Conservation (phyloP, 2,113 vertebrate genomes). For the Hydrochoerus hydrochaeris region DNA sequence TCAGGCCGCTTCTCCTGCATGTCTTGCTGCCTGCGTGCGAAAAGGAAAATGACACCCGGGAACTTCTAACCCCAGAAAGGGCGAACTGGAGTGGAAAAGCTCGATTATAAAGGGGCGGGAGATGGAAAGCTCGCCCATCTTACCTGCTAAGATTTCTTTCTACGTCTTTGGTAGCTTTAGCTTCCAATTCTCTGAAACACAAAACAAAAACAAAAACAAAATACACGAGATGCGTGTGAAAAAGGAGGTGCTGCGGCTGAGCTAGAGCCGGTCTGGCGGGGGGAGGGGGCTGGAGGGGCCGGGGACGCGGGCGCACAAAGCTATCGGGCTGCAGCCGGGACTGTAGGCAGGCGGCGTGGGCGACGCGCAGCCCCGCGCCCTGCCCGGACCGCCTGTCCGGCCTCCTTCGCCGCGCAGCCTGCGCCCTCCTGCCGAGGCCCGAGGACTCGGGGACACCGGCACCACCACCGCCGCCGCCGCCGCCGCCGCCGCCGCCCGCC, state of each 20-base stretch:
- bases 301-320: constrained; percentile 22
- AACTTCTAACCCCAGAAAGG: constrained; percentile 45
- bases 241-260: constrained; percentile 63
- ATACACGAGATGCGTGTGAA: constrained; percentile 70
- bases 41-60: constrained; percentile 43
- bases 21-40: neutral
- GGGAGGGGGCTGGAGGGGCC: neutral
- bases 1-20: constrained; percentile 32
- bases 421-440: constrained; percentile 3
- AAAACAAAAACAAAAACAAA: constrained; percentile 56
- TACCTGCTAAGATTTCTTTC: constrained; percentile 96
- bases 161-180: constrained; percentile 99
- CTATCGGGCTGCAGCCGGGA: constrained; percentile 39
- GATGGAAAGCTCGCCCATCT: constrained; percentile 61
- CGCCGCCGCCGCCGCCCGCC: constrained; percentile 46
- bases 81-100: neutral
- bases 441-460: neutral
- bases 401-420: neutral
- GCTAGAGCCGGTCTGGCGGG: constrained; percentile 44
- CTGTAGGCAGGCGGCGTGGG: neutral
- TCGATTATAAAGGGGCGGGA: neutral
- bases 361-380: neutral
- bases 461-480: neutral
- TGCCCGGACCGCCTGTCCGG: neutral
- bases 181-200: constrained; percentile 95